Evolutionary conservation across 30 jellyfish, hydroid and myxozoan genomes (phyloP), one percentile per base, ranked within the genome.

Genomic region (Aurelia coerulea): DNA sequence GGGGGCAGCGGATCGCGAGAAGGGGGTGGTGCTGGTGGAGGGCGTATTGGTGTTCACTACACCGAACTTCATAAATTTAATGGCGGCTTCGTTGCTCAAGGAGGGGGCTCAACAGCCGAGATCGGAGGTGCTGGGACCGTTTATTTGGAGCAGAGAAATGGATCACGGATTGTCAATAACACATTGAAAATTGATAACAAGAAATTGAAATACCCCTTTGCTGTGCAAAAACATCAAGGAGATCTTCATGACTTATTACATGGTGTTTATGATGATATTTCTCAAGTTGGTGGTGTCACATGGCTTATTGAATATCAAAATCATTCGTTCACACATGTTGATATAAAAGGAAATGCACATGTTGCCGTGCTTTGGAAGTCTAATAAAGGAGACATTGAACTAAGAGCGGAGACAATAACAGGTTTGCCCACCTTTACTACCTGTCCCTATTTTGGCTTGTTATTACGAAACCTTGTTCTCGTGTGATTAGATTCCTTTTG

Each of bases 1-100:
- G 93, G 93, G 51, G 93, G 93, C 16, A 49, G 65, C 13, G 93
- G 93, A 16, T 39, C 79, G 18, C 56, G 62, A n/a, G 69, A 31
- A 10, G 93, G 93, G 34, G 93, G 87, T 31, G 93, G 93, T 62
- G 93, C 78, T n/a, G 93, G 93, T 12, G 93, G 93, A 32, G 93
- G 93, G 68, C 85, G 93, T 10, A 84, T 84, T 0, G 86, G 83
- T 34, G 53, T 84, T 16, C 54, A 52, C 33, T 84, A 84, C 73
- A 71, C 29, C 7, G 80, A 63, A 39, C 65, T 70, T 41, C 80
- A 74, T 65, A 84, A 84, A 62, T 84, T 84, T 50, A 65, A 74
- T 39, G 93, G 93, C 65, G 60, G 56, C 50, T 84, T 72, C 42
- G 14, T 17, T 18, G 93, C 93, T 46, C 68, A 56, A 35, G 93